A percentile compares a stretch with the other conserved stretches of the same genome.
Evolutionary conservation across 2,113 vertebrate species (phyloP).

Genomic region (Brachypodius melanocephalos): DNA sequence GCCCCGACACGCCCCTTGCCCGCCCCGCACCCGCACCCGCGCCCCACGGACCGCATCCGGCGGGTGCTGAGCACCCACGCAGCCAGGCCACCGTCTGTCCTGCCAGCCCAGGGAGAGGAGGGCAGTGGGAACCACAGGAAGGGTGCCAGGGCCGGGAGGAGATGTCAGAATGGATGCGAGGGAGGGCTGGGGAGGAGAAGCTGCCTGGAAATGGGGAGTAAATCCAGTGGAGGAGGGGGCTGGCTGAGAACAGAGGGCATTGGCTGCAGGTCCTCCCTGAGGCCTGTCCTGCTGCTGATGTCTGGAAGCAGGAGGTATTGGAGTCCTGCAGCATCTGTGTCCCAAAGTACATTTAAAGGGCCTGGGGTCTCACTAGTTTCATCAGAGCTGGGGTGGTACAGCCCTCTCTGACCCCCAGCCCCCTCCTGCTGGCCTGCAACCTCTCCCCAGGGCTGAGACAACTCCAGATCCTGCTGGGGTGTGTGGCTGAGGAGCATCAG

Average conservation of each 20-base stretch:
- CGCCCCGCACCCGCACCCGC: not conserved
- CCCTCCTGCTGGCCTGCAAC: not conserved
- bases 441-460: not conserved
- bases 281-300: not conserved
- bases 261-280: rapidly evolving
- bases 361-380: rapidly evolving
- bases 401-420: not conserved
- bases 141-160: not conserved
- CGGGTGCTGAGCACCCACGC: not conserved
- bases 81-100: not conserved
- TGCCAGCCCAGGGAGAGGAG: not conserved
- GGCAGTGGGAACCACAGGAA: not conserved
- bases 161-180: not conserved
- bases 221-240: not conserved
- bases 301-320: rapidly evolving
- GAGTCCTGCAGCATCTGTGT: not conserved
- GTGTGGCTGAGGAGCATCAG: not conserved
- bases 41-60: not conserved
- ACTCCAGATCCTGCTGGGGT: not conserved
- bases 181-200: not conserved
- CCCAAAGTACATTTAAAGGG: rapidly evolving
- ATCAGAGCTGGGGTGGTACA: not conserved
- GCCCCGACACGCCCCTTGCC: constrained; percentile 7
- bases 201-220: not conserved
- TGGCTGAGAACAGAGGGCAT: not conserved